Conservation (phyloP, 2,888 invertebrate species). For the Torymus texanus region DNA sequence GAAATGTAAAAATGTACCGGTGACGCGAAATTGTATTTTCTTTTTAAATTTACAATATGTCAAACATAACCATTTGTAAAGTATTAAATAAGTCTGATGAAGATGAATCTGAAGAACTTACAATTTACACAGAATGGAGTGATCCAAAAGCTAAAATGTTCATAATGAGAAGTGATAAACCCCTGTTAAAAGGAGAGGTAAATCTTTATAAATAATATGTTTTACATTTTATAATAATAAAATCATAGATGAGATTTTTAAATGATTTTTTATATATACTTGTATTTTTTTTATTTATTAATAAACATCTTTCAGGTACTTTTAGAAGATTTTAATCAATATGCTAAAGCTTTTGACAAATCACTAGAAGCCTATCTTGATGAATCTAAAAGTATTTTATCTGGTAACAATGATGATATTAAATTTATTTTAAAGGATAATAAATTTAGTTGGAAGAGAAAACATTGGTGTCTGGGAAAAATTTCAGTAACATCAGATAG, state of each 20-base stretch:
- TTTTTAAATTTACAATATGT: neutral
- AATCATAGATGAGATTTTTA: neutral
- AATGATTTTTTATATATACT: neutral
- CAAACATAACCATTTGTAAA: conserved; percentile 26
- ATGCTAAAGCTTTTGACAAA: conserved; percentile 55
- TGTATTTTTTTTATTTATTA: neutral
- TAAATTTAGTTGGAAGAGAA: conserved; percentile 63
- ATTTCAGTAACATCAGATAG: conserved; percentile 58
- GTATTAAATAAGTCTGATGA: conserved; percentile 18
- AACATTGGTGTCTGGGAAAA: conserved; percentile 61
- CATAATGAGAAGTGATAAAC: conserved; percentile 45
- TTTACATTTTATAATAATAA: neutral
- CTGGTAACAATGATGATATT: conserved; percentile 59
- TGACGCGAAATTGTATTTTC: no score
- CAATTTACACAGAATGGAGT: conserved; percentile 58
- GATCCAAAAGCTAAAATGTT: conserved; percentile 57
- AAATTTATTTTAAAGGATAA: conserved; percentile 60
- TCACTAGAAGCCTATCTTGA: conserved; percentile 58
- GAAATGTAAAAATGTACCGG: no score
- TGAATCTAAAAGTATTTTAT: conserved; percentile 61
- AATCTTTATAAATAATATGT: neutral
- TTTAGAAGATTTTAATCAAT: conserved; percentile 53
- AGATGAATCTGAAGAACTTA: conserved; percentile 32
- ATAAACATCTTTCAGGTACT: conserved; percentile 58
- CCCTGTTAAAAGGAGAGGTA: conserved; percentile 61